These are phyloP conservation scores for Chelidonichthys spinosus DNA, from an alignment of 2,797 vertebrate species.

Conservation along the genomic window DNA sequence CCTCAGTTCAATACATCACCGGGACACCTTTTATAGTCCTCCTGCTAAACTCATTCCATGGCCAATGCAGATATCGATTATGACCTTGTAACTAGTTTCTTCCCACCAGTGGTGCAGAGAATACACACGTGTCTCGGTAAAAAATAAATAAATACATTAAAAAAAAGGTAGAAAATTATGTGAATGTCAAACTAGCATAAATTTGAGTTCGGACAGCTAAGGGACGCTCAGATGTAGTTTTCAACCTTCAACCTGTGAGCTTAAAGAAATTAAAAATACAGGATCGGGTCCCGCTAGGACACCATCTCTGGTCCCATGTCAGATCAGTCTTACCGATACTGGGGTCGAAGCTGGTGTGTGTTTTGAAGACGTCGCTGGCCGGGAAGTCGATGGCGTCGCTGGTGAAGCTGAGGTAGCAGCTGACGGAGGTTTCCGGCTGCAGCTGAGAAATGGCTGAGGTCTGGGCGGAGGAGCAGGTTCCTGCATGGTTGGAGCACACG, in stretches of 20 bases:
- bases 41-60: constrained; percentile 56
- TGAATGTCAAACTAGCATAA: constrained; percentile 11
- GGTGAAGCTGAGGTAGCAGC: constrained; percentile 89
- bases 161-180: constrained; percentile 7
- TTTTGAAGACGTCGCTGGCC: constrained; percentile 85
- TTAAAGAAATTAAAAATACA: neutral
- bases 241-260: neutral
- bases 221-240: neutral
- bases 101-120: constrained; percentile 23
- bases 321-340: constrained; percentile 80
- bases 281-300: neutral
- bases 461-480: constrained; percentile 88
- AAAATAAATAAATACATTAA: neutral
- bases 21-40: constrained; percentile 66
- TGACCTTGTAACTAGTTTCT: constrained; percentile 58
- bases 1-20: constrained; percentile 62
- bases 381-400: constrained; percentile 85
- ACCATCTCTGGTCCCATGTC: neutral
- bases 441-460: constrained; percentile 83
- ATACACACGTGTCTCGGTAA: constrained; percentile 13
- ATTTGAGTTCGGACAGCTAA: neutral
- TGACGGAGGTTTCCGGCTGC: constrained; percentile 87
- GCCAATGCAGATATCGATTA: constrained; percentile 69
- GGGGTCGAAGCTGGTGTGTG: constrained; percentile 87
- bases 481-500: constrained; percentile 69